Evolutionary conservation across 2,113 vertebrate genomes (phyloP), one percentile per base, ranked within the genome.

Genomic region (Eulemur rufifrons): DNA sequence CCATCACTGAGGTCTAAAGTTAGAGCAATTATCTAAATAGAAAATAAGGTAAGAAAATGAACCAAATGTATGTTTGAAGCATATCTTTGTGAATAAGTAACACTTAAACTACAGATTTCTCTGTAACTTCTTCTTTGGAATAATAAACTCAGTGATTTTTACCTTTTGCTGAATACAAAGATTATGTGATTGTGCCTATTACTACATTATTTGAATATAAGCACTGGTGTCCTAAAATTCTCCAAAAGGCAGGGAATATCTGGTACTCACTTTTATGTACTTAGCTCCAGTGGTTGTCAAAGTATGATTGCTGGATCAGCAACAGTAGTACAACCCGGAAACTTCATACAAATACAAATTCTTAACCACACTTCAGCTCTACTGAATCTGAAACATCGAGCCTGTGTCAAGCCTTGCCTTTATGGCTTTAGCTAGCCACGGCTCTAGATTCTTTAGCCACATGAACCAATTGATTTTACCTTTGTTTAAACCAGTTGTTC

Each of bases 21-120:
- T 85, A 99, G 74, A 86, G 98, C 98, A 96, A 97, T 94, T 61
- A 99, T 97, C 98, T 99, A 96, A 83, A 92, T 8, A 94, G 73
- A 89, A 95, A 86, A 95, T 4, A 90, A 94, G 45, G 18, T n/a
- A 81, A 90, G 39, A 86, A 93, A 64, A 82, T 18, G 9, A 89
- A 37, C 83, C 63, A 88, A 95, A 95, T 21, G 90, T 2, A 39
- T 39, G 14, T 66, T 39, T 54, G 5, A 95, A 96, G 56, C 20
- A 39, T 47, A 52, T 18, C 21, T 87, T 45, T 29, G 21, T 85
- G 21, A 96, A 37, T 34, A 94, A 47, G n/a, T 91, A 20, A 89
- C 9, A 42, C 45, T 45, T 59, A 13, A 23, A 37, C 74, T 80
- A 76, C 3, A 88, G 27, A 78, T n/a, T 81, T 93, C n/a, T 80